Evolutionary conservation across 1,140 invertebrate species (phyloP), one percentile per base, ranked within the genome.

Genomic region (Aphis craccivora): DNA sequence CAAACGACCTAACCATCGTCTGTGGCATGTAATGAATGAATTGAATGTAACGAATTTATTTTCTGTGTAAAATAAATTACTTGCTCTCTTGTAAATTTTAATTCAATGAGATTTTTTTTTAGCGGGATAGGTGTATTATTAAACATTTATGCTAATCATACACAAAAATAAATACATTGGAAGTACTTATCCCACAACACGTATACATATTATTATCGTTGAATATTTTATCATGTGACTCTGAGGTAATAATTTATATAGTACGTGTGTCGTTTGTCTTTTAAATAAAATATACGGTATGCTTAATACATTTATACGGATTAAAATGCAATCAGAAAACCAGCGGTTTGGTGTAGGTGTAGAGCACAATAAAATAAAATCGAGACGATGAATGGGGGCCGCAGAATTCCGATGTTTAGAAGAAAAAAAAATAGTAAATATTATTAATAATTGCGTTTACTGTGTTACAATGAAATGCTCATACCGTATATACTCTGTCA

Each of bases 161-260:
- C 81, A 23, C 81, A 23, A 83, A 83, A 83, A 40, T 40, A 83
- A 83, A 83, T 37, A 83, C 20, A 83, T 23, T 40, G 35, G 2
- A 83, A 40, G 35, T 40, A 40, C 20, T 40, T 83, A 83, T 22
- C 35, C 30, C 14, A n/a, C 60, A 76, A 76, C 60, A 76, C 30
- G 60, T 76, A 30, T 76, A 76, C 55, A 30, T 76, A n/a, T 84
- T 84, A 37, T 48, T 87, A 87, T 87, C 84, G 40, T 43, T 87
- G 84, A 87, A 87, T 87, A 87, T 87, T 87, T 43, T 87, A 87
- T 14, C 30, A n/a, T 11, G 4, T 22, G 30, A 48, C 23, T 87
- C 30, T 48, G 20, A 45, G 84, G 84, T 30, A 45, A 87, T 87
- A 43, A 87, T 87, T 87, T 87, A 87, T n/a, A 45, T 76, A n/a